phyloP scores from a whole-genome alignment of 1,140 invertebrate genomes.

The Drosophila biarmipes region DNA sequence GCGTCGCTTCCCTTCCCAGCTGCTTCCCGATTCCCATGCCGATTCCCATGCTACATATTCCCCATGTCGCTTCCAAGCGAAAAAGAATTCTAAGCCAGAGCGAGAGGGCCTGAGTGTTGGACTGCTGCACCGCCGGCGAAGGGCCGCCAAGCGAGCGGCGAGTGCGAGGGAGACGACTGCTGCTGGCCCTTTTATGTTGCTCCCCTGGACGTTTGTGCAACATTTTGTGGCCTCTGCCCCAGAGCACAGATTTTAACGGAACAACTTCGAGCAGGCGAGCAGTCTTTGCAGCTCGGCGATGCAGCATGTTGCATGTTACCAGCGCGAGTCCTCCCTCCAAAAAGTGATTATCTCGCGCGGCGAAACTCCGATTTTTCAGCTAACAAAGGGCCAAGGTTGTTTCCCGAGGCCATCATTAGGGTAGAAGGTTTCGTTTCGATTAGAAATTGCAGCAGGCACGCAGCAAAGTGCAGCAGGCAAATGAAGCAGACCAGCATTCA shows the following conservation, averaged over 20 bases:
- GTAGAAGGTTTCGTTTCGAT: slow-evolving; percentile 84
- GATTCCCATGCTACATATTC: slow-evolving; percentile 5
- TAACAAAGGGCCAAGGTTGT: slow-evolving; percentile 67
- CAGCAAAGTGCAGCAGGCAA: slow-evolving; percentile 74
- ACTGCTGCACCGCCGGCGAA: slow-evolving; percentile 15
- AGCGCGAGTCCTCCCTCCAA: slow-evolving; percentile 12
- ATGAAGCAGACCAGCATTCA: slow-evolving; percentile 13
- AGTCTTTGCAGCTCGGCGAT: slow-evolving; percentile 21
- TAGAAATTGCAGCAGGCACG: slow-evolving; percentile 80
- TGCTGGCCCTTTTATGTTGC: slow-evolving; percentile 55
- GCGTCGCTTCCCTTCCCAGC: no score
- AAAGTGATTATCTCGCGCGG: slow-evolving; percentile 40
- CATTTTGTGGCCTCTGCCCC: slow-evolving; percentile 67
- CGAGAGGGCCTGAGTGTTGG: slow-evolving; percentile 28
- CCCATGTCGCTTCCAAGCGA: slow-evolving; percentile 24
- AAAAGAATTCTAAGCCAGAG: slow-evolving; percentile 45
- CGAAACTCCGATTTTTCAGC: slow-evolving; percentile 68
- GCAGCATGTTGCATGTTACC: slow-evolving; percentile 64
- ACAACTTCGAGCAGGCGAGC: slow-evolving; percentile 68
- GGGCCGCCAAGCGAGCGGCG: background rate
- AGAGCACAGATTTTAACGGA: slow-evolving; percentile 78
- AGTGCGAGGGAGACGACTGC: slow-evolving; percentile 11
- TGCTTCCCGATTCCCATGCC: slow-evolving; percentile 6
- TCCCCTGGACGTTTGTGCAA: slow-evolving; percentile 64
- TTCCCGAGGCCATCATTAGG: slow-evolving; percentile 72